Evolutionary conservation across 2,113 vertebrate genomes (phyloP), one percentile per base, ranked within the genome.

Genomic region (Rhodinocichla rosea): DNA sequence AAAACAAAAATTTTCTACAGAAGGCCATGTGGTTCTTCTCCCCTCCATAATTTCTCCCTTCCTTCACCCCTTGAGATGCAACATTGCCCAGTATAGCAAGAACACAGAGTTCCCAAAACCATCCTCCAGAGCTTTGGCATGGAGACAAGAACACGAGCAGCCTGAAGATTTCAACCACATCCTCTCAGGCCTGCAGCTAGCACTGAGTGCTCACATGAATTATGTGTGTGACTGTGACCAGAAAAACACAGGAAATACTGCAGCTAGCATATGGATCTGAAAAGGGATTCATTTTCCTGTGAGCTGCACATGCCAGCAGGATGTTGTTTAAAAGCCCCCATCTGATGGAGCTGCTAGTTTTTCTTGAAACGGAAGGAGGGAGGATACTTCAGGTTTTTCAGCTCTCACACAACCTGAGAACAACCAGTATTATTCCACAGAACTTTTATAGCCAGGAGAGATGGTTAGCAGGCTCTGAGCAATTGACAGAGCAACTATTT

Each of bases 121-220:
- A 91, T 95, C 85, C 52, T 70, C 95, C 94, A 95, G 86, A 94
- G 71, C 64, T 95, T 93, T 97, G 96, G 96, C 96, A 94, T 59
- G 32, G 68, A 77, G 87, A 97, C 95, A 96, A 95, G 94, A 85
- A 95, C 85, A 95, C 4, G 12, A 94, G 50, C 78, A 96, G 96
- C 52, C 90, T 83, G 76, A 96, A 91, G 68, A 83, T 92, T 92
- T 93, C 96, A 96, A 95, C 96, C 96, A 96, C 95, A 96, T 94
- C 94, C 94, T 96, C 83, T 91, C 80, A 90, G 88, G 79, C 94
- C 65, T 19, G 2, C 87, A 88, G 64, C 83, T 92, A 75, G 71
- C 32, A 52, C 76, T 71, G 76, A 91, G 60, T 4, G 5, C 63
- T 95, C 2, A 0, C 74, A 88, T 91, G 89, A 95, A 80, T 90